These are phyloP conservation scores for Enteromius treurensis DNA, from an alignment of 2,797 vertebrate species.

Conservation along the genomic window DNA sequence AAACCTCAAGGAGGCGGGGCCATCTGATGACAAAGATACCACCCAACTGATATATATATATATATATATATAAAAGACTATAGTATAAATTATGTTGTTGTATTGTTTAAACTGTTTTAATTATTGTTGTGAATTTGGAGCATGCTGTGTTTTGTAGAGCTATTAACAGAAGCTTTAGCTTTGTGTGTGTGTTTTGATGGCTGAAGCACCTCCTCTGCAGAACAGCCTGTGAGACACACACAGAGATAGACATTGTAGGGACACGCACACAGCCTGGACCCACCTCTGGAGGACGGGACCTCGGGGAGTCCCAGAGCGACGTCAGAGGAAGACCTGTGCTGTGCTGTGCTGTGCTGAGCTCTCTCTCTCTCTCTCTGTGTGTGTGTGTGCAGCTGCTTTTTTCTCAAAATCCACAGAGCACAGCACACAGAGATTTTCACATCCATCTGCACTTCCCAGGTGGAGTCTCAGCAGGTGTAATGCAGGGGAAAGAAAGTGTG, in stretches of 20 bases:
- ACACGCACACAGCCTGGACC: slow-evolving; percentile 37
- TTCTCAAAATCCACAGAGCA: slow-evolving; percentile 9
- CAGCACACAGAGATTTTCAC: slow-evolving; percentile 26
- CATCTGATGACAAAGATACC: slow-evolving; percentile 13
- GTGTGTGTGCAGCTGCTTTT: slow-evolving; percentile 24
- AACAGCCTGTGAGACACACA: slow-evolving; percentile 30
- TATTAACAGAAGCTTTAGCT: not conserved
- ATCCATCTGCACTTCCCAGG: slow-evolving; percentile 17
- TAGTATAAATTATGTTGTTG: not conserved
- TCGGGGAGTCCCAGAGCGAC: slow-evolving; percentile 58
- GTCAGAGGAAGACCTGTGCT: slow-evolving; percentile 60
- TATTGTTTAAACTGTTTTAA: slow-evolving; percentile 3
- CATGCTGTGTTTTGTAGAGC: not conserved
- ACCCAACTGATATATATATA: not conserved
- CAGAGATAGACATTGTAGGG: slow-evolving; percentile 14
- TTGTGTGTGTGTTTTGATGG: slow-evolving; percentile 24
- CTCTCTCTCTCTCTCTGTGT: not conserved
- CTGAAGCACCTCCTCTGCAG: slow-evolving; percentile 47
- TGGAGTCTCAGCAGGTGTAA: slow-evolving; percentile 6
- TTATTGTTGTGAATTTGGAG: not conserved
- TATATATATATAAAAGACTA: not conserved
- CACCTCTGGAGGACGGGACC: slow-evolving; percentile 48
- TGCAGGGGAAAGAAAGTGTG: slow-evolving; percentile 1
- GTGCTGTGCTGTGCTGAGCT: slow-evolving; percentile 41
- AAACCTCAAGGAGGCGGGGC: slow-evolving; percentile 16